Evolutionary conservation across 2,888 invertebrate species (phyloP).

Genomic region (Malthinus flaveolus): DNA sequence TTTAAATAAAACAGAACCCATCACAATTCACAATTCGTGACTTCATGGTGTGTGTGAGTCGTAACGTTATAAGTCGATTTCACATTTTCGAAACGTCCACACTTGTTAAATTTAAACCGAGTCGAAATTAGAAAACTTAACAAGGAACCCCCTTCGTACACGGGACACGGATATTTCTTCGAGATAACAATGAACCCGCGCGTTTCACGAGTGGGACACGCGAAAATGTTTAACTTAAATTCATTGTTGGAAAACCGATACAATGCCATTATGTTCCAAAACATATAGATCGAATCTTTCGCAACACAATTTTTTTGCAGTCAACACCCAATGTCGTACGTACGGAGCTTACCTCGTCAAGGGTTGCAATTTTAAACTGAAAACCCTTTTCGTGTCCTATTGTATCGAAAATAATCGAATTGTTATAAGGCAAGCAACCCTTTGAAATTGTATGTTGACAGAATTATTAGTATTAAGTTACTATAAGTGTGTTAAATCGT

Average conservation of each 20-base stretch:
- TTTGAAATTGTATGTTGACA: conserved; percentile 39
- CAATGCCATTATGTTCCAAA: conserved; percentile 41
- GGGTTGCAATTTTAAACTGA: conserved; percentile 23
- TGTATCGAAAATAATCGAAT: conserved; percentile 40
- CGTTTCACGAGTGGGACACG: conserved; percentile 41
- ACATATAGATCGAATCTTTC: conserved; percentile 35
- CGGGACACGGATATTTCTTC: too few relatives aligned
- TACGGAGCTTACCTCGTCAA: conserved; percentile 2
- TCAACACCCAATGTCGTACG: conserved; percentile 11
- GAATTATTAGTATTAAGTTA: conserved; percentile 48
- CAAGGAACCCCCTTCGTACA: too few relatives aligned
- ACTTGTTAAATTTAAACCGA: too few relatives aligned
- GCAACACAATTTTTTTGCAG: conserved; percentile 24
- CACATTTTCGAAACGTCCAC: too few relatives aligned
- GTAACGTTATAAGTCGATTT: too few relatives aligned
- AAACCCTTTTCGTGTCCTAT: conserved; percentile 23
- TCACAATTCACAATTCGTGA: too few relatives aligned
- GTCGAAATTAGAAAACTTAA: too few relatives aligned
- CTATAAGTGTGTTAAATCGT: conserved; percentile 18
- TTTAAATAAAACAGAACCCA: too few relatives aligned
- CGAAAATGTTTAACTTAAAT: conserved; percentile 46
- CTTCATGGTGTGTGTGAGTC: too few relatives aligned
- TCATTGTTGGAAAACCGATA: conserved; percentile 41
- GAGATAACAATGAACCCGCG: conserved; percentile 2
- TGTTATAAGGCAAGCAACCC: conserved; percentile 27